Evolutionary conservation across 2,888 invertebrate genomes (phyloP).

Genomic region (Galerucella nymphaeae): DNA sequence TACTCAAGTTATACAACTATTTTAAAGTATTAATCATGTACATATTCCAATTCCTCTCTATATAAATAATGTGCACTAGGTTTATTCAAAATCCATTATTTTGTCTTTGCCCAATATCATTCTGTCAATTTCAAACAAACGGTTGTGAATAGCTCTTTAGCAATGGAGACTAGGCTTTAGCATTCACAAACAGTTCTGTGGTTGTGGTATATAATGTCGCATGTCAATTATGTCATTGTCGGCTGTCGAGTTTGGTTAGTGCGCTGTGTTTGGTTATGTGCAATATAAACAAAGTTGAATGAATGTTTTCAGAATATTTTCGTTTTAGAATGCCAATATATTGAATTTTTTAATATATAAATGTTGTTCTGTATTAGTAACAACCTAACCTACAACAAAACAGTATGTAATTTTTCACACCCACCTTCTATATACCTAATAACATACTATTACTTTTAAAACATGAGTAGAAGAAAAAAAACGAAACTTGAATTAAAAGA

Average conservation of each 20-base stretch:
- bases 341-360: background rate
- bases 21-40: too few relatives aligned
- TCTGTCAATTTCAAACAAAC: too few relatives aligned
- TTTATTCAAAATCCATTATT: too few relatives aligned
- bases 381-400: background rate
- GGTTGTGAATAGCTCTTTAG: too few relatives aligned
- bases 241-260: background rate
- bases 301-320: background rate
- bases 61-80: too few relatives aligned
- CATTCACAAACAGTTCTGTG: background rate
- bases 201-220: background rate
- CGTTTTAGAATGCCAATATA: background rate
- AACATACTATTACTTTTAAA: conserved; percentile 31
- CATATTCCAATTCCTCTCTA: too few relatives aligned
- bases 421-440: background rate
- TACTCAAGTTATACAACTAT: too few relatives aligned
- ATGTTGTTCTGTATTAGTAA: background rate
- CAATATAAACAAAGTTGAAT: conserved; percentile 8
- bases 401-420: background rate
- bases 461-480: conserved; percentile 63
- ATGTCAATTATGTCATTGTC: conserved; percentile 2
- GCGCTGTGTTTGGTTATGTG: conserved; percentile 3
- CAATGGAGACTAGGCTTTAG: background rate
- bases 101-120: too few relatives aligned
- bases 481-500: conserved; percentile 74